Evolutionary conservation across 2,113 vertebrate species (phyloP).

Genomic region (Montifringilla adamsi): DNA sequence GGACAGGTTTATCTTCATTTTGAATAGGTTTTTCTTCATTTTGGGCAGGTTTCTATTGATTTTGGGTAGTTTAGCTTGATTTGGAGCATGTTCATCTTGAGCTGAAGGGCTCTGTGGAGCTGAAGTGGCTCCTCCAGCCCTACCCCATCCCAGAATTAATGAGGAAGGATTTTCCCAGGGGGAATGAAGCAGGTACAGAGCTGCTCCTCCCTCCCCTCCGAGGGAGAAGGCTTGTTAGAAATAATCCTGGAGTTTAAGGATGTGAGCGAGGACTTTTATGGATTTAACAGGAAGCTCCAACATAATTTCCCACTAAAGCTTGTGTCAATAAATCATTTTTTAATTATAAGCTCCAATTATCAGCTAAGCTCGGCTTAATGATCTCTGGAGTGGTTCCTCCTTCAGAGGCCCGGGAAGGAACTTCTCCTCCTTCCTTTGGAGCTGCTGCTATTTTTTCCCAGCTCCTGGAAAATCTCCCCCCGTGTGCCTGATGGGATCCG

Average conservation of each 20-base stretch:
- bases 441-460: neutral
- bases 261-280: neutral
- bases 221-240: neutral
- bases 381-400: conserved; percentile 38
- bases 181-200: neutral
- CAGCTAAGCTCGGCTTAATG: conserved; percentile 28
- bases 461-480: neutral
- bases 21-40: neutral
- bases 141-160: fast-evolving
- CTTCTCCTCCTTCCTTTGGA: neutral
- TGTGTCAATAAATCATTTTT: conserved; percentile 66
- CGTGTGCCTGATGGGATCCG: neutral
- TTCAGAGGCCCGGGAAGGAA: neutral
- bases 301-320: conserved; percentile 26
- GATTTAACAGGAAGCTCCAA: neutral
- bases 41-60: neutral
- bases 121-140: neutral
- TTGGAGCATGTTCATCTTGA: no score
- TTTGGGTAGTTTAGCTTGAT: fast-evolving
- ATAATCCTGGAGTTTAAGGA: neutral
- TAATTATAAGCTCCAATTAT: conserved; percentile 62
- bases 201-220: neutral
- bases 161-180: neutral
- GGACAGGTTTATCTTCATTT: neutral
- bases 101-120: neutral